Conservation (phyloP, 1,140 invertebrate genomes). For the Ceratitis capitata region DNA sequence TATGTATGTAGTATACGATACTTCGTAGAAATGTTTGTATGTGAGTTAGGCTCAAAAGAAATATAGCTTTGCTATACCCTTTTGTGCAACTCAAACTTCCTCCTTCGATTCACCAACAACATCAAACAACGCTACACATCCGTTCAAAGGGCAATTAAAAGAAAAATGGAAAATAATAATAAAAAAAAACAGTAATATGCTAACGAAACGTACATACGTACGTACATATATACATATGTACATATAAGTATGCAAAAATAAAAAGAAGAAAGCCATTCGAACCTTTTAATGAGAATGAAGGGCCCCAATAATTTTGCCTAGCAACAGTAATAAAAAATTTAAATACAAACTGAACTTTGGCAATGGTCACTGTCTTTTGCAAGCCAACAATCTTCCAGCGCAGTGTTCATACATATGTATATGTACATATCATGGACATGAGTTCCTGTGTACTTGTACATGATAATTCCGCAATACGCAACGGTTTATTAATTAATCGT, state of each 20-base stretch:
- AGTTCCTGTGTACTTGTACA: background rate
- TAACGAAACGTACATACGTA: no score
- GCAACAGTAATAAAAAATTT: background rate
- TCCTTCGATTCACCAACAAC: slow-evolving; percentile 35
- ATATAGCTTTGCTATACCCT: background rate
- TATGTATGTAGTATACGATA: no score
- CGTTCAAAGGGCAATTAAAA: background rate
- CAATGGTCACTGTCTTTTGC: background rate
- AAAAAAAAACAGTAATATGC: background rate
- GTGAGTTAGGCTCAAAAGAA: no score
- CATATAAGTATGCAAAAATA: background rate
- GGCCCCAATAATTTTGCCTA: slow-evolving; percentile 4
- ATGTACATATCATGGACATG: background rate
- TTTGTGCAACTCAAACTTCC: slow-evolving; percentile 43
- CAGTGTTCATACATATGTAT: background rate
- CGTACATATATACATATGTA: no score
- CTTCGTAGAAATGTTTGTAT: no score
- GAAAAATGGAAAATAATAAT: background rate
- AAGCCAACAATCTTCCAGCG: background rate
- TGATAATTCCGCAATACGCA: background rate
- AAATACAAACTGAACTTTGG: background rate
- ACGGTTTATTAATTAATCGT: slow-evolving; percentile 22
- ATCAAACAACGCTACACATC: slow-evolving; percentile 4
- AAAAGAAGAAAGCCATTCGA: background rate
- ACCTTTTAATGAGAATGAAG: background rate